These are phyloP conservation scores for Tupaia chinensis DNA, from an alignment of 2,113 vertebrate genomes.

Conservation along the genomic window DNA sequence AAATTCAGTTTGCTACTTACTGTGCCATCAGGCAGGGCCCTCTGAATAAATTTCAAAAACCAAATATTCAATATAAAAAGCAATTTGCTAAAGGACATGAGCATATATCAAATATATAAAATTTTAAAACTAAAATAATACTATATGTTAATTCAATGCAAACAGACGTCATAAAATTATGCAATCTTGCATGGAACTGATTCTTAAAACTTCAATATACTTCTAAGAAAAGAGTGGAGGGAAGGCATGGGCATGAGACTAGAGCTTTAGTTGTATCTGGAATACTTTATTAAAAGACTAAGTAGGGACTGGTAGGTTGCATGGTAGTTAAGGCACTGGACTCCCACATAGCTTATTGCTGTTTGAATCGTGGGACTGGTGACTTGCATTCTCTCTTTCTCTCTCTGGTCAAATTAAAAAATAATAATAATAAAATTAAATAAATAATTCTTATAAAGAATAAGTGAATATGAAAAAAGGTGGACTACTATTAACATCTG, in stretches of 20 bases:
- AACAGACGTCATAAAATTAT: slow-evolving; percentile 17
- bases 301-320: neutral
- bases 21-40: too few species aligned
- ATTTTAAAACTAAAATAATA: slow-evolving; percentile 6
- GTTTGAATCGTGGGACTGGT: too few species aligned
- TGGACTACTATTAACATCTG: neutral
- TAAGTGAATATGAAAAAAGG: slow-evolving; percentile 20
- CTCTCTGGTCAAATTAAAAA: too few species aligned
- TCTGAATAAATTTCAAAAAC: neutral
- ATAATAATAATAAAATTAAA: neutral
- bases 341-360: too few species aligned
- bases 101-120: neutral
- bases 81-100: neutral
- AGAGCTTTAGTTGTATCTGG: neutral
- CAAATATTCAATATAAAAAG: neutral
- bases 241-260: neutral
- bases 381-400: too few species aligned
- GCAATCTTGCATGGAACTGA: neutral
- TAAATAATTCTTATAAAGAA: slow-evolving; percentile 32
- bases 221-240: neutral
- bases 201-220: neutral
- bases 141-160: neutral
- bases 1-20: too few species aligned
- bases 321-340: too few species aligned
- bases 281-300: slow-evolving; percentile 14